A percentile compares a stretch with the other conserved stretches of the same genome.
These are phyloP conservation scores for Hydrotaea diabolus DNA, from an alignment of 2,888 invertebrate species.

Conservation along the genomic window DNA sequence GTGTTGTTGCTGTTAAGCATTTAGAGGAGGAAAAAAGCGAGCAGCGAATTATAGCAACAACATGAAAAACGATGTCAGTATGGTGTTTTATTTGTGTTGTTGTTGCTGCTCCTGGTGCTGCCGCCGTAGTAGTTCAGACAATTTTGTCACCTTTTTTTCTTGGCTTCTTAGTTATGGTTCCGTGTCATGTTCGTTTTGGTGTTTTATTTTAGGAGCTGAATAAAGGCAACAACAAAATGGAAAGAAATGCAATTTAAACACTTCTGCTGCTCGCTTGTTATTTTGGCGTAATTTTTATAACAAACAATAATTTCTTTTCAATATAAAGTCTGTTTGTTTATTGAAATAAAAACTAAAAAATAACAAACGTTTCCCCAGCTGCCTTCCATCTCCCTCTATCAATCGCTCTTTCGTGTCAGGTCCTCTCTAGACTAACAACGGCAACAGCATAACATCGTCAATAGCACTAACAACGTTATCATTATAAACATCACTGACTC, in stretches of 20 bases:
- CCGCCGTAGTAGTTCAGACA: conserved; percentile 56
- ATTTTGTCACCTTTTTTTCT: conserved; percentile 66
- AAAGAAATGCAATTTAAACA: neutral
- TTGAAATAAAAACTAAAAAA: too few relatives aligned
- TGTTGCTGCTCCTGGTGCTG: neutral
- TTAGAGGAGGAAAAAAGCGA: neutral
- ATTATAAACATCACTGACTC: neutral
- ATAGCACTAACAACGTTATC: neutral
- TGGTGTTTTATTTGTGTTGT: neutral
- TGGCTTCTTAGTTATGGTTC: conserved; percentile 53
- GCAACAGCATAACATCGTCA: too few relatives aligned
- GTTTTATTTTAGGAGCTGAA: neutral
- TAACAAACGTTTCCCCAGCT: too few relatives aligned
- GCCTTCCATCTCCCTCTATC: too few relatives aligned
- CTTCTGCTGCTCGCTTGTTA: neutral
- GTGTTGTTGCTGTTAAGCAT: conserved; percentile 19
- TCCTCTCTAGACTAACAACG: too few relatives aligned
- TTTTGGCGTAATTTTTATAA: neutral
- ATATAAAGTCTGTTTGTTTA: neutral
- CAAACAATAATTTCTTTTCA: neutral
- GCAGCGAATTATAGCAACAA: conserved; percentile 9
- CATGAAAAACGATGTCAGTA: neutral
- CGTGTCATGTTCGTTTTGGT: conserved; percentile 47
- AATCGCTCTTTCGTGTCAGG: too few relatives aligned
- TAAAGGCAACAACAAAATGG: neutral